A percentile compares a stretch with the other conserved stretches of the same genome.
Conservation (phyloP, 2,113 vertebrate genomes). For the Anolis carolinensis region DNA sequence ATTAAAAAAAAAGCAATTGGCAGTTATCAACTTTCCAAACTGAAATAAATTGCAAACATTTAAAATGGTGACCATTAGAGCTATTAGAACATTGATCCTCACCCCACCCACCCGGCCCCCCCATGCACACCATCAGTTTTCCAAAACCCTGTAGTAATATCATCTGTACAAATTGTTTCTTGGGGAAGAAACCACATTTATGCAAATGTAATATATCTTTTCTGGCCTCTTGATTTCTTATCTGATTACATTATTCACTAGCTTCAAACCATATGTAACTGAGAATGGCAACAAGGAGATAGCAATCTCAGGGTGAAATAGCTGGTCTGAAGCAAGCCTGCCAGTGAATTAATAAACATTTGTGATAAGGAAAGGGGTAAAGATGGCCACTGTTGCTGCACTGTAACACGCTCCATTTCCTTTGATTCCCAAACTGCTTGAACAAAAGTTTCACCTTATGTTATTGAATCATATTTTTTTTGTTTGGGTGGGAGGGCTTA, state of each 20-base stretch:
- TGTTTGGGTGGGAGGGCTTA: not conserved
- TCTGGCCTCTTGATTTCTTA: constrained; percentile 45
- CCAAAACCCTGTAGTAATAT: not conserved
- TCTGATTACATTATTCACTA: constrained; percentile 27
- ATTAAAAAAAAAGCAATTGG: constrained; percentile 19
- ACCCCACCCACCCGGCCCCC: not conserved
- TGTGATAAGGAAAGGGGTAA: not conserved
- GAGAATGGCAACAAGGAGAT: constrained; percentile 4
- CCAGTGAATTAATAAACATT: constrained; percentile 24
- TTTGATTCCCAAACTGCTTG: not conserved
- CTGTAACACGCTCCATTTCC: not conserved
- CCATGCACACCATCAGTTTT: not conserved
- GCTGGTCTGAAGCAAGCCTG: constrained; percentile 9
- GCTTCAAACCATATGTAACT: constrained; percentile 30
- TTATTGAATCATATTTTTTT: not conserved
- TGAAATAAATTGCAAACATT: constrained; percentile 28
- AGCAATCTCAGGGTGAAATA: constrained; percentile 16
- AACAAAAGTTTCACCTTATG: not conserved
- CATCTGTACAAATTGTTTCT: constrained; percentile 27
- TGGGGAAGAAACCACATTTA: not conserved
- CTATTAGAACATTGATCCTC: not conserved
- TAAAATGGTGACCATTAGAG: constrained; percentile 29
- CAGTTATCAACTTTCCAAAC: constrained; percentile 23
- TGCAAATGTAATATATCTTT: constrained; percentile 30
- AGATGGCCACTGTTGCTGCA: no score